Conservation (phyloP, 2,113 vertebrate species). For the Entomyzon cyanotis region DNA sequence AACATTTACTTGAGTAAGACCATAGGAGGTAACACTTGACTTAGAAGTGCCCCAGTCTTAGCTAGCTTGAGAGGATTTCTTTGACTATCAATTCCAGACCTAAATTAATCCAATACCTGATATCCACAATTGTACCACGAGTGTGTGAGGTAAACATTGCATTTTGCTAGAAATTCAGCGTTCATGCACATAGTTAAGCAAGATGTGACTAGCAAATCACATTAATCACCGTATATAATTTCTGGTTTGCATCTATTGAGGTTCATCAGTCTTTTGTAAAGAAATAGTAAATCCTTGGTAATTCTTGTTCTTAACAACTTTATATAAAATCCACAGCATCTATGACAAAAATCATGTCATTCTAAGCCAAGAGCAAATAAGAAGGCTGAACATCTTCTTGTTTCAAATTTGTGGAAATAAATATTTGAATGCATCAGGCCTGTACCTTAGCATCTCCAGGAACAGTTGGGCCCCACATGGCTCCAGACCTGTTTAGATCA, state of each 20-base stretch:
- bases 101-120: background rate
- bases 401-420: background rate
- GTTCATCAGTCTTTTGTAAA: background rate
- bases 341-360: background rate
- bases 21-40: background rate
- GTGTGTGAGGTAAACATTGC: background rate
- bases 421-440: background rate
- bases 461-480: background rate
- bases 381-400: background rate
- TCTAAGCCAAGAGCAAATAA: background rate
- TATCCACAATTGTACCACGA: background rate
- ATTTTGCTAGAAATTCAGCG: background rate
- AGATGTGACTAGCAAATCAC: background rate
- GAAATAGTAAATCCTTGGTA: background rate
- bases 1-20: background rate
- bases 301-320: background rate
- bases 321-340: background rate
- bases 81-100: background rate
- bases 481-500: background rate
- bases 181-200: background rate
- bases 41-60: background rate
- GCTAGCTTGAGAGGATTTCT: background rate
- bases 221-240: background rate
- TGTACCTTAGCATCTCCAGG: background rate
- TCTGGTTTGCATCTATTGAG: background rate